Percentiles rank a stretch among this genome's conserved stretches.
These are phyloP conservation scores for Perodicticus potto DNA, from an alignment of 2,797 vertebrate genomes.

Conservation along the genomic window DNA sequence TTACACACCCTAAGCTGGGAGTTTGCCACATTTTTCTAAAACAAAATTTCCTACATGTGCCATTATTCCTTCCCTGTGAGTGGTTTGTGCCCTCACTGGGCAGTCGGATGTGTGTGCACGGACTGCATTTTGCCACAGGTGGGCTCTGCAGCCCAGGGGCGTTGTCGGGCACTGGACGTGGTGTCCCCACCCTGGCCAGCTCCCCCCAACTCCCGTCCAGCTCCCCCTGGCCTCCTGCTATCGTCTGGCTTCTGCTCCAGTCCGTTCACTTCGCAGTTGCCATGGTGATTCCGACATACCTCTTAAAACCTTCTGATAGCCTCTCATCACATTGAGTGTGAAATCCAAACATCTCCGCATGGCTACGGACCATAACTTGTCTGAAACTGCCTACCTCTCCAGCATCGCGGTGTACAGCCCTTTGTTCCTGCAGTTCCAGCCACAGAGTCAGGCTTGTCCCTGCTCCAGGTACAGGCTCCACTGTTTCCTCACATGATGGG, in stretches of 20 bases:
- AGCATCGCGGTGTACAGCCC: rapidly evolving
- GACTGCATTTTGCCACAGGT: not conserved
- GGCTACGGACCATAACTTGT: not conserved
- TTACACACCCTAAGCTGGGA: not conserved
- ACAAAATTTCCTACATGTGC: not conserved
- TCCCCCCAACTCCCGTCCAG: no score
- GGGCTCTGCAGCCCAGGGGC: not conserved
- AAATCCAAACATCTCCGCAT: not conserved
- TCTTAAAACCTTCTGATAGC: not conserved
- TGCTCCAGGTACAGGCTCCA: not conserved
- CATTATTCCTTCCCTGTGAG: rapidly evolving
- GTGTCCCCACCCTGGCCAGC: no score
- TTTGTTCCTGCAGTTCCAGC: not conserved
- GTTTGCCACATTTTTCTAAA: not conserved
- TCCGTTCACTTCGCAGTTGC: not conserved
- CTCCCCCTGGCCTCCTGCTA: not conserved
- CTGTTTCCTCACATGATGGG: rapidly evolving
- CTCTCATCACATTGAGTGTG: not conserved
- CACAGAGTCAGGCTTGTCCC: no score
- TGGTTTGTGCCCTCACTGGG: not conserved
- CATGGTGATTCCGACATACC: not conserved
- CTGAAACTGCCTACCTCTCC: not conserved
- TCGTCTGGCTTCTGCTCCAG: not conserved
- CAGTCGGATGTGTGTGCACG: not conserved
- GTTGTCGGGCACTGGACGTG: rapidly evolving